Conservation (phyloP, 2,888 invertebrate genomes). For the Podabrus alpinus region DNA sequence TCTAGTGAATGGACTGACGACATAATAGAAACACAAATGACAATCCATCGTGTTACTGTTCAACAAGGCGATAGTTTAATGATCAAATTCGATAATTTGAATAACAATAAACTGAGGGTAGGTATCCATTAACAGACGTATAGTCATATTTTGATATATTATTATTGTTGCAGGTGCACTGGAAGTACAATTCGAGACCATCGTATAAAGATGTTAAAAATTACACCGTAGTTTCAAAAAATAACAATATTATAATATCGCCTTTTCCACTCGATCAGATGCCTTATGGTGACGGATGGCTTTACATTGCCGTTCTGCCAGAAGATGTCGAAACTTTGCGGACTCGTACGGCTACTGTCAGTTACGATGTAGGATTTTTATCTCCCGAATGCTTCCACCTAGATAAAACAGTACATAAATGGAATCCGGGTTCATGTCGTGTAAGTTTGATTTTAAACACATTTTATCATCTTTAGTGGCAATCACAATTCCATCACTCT, state of each 20-base stretch:
- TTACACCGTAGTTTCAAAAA: neutral
- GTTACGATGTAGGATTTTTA: constrained; percentile 8
- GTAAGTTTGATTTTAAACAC: too few species aligned
- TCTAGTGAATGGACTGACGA: neutral
- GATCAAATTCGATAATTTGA: neutral
- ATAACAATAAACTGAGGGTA: neutral
- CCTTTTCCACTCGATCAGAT: neutral
- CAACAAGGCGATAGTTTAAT: neutral
- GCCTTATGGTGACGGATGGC: constrained; percentile 13
- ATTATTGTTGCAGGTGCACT: neutral
- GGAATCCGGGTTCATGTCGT: neutral
- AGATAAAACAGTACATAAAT: neutral
- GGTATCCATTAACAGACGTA: neutral
- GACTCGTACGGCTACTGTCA: neutral
- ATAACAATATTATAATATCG: neutral
- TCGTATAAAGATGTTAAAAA: constrained; percentile 1
- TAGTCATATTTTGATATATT: neutral
- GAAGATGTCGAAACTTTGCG: neutral
- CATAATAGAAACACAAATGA: neutral
- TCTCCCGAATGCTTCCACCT: constrained; percentile 3
- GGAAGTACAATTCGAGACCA: constrained; percentile 19
- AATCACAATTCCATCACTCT: too few species aligned
- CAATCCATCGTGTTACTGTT: constrained; percentile 12
- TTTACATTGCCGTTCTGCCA: constrained; percentile 19
- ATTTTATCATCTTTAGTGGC: too few species aligned